Evolutionary conservation across 1,140 invertebrate species (phyloP).

Genomic region (Zaprionus taronus): DNA sequence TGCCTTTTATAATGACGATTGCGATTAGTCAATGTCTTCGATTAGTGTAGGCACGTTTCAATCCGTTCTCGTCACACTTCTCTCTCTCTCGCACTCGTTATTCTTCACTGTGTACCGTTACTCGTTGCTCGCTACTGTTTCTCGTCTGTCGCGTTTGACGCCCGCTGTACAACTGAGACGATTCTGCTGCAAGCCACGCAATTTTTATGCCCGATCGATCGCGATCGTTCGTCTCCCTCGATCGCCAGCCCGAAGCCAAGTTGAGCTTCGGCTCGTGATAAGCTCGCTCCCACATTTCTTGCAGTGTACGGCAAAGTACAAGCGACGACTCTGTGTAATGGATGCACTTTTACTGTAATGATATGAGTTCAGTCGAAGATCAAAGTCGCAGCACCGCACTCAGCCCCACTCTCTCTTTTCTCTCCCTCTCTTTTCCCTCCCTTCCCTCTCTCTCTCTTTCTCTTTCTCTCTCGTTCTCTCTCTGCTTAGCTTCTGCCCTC

Average conservation of each 20-base stretch:
- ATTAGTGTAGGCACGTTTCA: conserved; percentile 25
- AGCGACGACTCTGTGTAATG: conserved; percentile 13
- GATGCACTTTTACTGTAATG: conserved; percentile 25
- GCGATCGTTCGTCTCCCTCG: not conserved
- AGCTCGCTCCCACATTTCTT: conserved; percentile 4
- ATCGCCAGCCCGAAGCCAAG: conserved; percentile 1
- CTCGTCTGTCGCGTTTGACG: conserved; percentile 30
- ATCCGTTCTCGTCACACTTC: conserved; percentile 21
- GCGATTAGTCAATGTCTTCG: conserved; percentile 12
- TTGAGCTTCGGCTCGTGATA: conserved; percentile 39
- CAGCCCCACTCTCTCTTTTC: not conserved
- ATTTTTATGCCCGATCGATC: conserved; percentile 60
- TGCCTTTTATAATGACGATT: conserved; percentile 6
- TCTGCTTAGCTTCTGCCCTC: not conserved
- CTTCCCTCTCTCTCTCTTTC: not conserved
- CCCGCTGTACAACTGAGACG: conserved; percentile 55
- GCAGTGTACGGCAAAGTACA: conserved; percentile 42
- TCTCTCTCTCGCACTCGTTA: not conserved
- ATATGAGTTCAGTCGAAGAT: conserved; percentile 41
- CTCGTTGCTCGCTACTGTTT: not conserved
- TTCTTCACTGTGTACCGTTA: not conserved
- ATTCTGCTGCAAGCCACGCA: conserved; percentile 63
- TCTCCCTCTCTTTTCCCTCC: not conserved
- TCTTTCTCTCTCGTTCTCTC: not conserved
- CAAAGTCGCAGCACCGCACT: conserved; percentile 53